Percentiles rank a stretch among this genome's conserved stretches.
phyloP scores from a whole-genome alignment of 2,888 invertebrate genomes.

The Siphonodentalium dalli region DNA sequence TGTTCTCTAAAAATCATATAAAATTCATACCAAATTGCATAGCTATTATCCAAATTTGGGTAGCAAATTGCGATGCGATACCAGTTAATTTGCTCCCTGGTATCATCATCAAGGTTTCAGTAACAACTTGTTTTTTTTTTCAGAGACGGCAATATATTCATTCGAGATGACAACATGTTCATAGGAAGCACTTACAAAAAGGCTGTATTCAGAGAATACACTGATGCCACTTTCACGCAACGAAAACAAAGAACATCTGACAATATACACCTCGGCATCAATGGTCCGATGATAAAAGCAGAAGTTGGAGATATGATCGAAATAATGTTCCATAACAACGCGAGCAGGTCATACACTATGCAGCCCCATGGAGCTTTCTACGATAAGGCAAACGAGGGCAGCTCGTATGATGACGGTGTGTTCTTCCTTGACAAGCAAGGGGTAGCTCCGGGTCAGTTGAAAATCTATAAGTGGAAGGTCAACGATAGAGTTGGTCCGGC shows the following conservation, averaged over 20 bases:
- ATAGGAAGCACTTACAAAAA: conserved; percentile 41
- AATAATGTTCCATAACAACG: conserved; percentile 38
- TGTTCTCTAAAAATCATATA: too few relatives aligned
- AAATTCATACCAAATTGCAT: too few relatives aligned
- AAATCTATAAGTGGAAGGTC: conserved; percentile 37
- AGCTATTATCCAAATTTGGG: too few relatives aligned
- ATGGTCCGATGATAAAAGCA: conserved; percentile 52
- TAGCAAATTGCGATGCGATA: too few relatives aligned
- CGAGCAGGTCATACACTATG: conserved; percentile 30
- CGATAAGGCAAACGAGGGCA: conserved; percentile 36
- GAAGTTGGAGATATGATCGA: conserved; percentile 50
- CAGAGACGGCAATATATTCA: too few relatives aligned
- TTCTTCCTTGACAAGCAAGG: conserved; percentile 8
- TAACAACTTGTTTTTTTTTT: too few relatives aligned
- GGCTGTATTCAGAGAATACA: conserved; percentile 40
- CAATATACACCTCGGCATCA: conserved; percentile 34
- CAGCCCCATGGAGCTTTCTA: conserved; percentile 32
- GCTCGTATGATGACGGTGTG: conserved; percentile 14
- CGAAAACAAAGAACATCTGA: conserved; percentile 17
- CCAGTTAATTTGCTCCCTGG: too few relatives aligned
- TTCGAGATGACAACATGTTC: conserved; percentile 30
- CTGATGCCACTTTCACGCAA: conserved; percentile 35
- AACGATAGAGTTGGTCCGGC: conserved; percentile 38
- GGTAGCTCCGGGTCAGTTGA: conserved; percentile 26
- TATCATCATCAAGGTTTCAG: too few relatives aligned